Evolutionary conservation across 2,797 vertebrate species (phyloP).

Genomic region (Crossoptilon crossoptilon): DNA sequence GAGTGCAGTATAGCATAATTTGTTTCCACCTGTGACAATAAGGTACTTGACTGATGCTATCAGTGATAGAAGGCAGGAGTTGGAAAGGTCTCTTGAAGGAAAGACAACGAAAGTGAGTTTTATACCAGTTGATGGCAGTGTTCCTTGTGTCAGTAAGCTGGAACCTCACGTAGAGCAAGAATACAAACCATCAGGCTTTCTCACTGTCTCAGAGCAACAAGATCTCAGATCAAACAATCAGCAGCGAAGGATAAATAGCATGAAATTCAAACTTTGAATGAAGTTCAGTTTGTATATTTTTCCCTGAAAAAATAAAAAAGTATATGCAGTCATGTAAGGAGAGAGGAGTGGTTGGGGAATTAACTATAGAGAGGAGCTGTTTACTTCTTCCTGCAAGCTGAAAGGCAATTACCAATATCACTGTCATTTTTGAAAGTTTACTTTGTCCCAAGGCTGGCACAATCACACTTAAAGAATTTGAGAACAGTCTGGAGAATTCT

Average conservation of each 20-base stretch:
- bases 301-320: conserved; percentile 3
- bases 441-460: not conserved
- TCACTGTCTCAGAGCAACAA: not conserved
- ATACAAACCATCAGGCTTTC: not conserved
- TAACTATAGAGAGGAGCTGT: not conserved
- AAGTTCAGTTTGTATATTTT: not conserved
- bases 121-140: not conserved
- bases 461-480: not conserved
- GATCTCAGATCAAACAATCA: conserved; percentile 6
- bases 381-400: not conserved
- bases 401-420: not conserved
- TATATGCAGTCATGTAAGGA: not conserved
- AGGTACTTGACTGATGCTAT: not conserved
- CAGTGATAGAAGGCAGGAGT: not conserved
- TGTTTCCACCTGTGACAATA: too few relatives aligned
- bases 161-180: not conserved
- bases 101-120: not conserved
- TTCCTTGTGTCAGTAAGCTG: not conserved
- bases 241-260: not conserved
- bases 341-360: not conserved
- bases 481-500: not conserved
- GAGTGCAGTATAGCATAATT: too few relatives aligned
- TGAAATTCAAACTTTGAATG: not conserved
- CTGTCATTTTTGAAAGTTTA: not conserved
- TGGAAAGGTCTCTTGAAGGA: not conserved